Percentiles rank a stretch among this genome's conserved stretches.
Conservation (phyloP, 2,113 vertebrate species). For the Mystacornis crossleyi region DNA sequence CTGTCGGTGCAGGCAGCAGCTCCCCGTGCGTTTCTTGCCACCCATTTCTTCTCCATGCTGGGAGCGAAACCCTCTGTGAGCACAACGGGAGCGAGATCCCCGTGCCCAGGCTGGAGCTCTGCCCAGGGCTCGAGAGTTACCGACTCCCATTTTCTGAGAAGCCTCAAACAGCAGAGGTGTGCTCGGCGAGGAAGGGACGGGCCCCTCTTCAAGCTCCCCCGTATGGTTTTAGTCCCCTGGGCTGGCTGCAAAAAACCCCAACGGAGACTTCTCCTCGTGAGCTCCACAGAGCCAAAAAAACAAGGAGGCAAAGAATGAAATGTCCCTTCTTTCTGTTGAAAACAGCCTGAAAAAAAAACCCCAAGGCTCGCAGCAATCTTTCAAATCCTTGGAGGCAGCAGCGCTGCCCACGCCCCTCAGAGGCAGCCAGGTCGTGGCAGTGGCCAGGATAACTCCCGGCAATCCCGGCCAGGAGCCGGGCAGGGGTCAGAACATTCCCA, state of each 20-base stretch:
- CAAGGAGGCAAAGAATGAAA: not conserved
- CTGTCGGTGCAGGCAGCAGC: not conserved
- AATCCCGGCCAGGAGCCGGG: fast-evolving
- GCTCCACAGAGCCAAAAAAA: not conserved
- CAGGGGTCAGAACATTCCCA: not conserved
- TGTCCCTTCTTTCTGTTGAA: not conserved
- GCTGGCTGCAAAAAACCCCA: not conserved
- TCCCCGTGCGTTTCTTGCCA: fast-evolving
- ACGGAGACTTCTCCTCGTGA: not conserved
- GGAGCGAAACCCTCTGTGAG: not conserved
- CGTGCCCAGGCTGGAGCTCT: not conserved
- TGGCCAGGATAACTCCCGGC: fast-evolving
- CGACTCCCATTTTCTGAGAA: not conserved
- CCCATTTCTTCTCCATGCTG: not conserved
- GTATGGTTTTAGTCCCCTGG: not conserved
- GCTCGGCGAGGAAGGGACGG: not conserved
- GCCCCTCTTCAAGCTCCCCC: not conserved
- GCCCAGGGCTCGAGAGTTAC: not conserved
- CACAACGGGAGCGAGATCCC: not conserved
- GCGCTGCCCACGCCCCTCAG: not conserved
- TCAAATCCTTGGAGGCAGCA: not conserved
- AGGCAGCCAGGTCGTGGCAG: not conserved
- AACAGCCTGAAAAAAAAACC: not conserved
- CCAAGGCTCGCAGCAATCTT: not conserved
- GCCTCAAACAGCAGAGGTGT: not conserved